Base-by-base conservation (phyloP, 1,140 invertebrate species). In the Aphaenogaster ashmeadi region DNA sequence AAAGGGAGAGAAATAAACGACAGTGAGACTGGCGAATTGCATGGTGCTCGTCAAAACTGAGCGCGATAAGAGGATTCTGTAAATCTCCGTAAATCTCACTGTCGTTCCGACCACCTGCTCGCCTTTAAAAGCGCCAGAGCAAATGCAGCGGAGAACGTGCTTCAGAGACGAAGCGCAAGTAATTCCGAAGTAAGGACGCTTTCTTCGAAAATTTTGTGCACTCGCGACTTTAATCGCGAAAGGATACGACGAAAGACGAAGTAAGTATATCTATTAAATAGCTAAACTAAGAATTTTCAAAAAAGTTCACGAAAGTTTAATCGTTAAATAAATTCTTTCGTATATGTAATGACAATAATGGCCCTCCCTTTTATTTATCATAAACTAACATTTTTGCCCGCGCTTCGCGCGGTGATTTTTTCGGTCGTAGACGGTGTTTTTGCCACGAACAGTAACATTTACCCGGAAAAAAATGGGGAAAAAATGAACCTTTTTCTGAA, bases 191-290 rank as follows among this genome's bases (percentile, higher is more conserved):
- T 44, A 56, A 71, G 9, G 15, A 27, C 64, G n/a, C 7, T 13
- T 85, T n/a, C 13, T 41, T 47, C 13, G 7, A 33, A 15, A 38
- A 33, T 36, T 84, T 66, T 6, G 44, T 54, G 47, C n/a, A 36
- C 52, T 69, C 47, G 27, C 13, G 15, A 41, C 9, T 72, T 47
- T 47, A n/a, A 60, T 62, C 52, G 13, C 27, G 21, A 81, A 72
- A 41, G 27, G 27, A 81, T 60, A 58, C 56, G 66, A 81, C 64
- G 41, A 41, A 41, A 36, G 50, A 18, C 33, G 21, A 87, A 78
- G 78, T 81, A 66, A 60, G 83, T 62, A 47, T 6, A 72, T n/a
- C 3, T n/a, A 4, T 58, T 44, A n/a, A 56, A 8, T 54, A 54
- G 2, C 7, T 3, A 50, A 47, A 71, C 38, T 18, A 66, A 27